Base-by-base conservation (phyloP, 64 coral and sea anemone species). In the Hydrozoanthus tunicans region DNA sequence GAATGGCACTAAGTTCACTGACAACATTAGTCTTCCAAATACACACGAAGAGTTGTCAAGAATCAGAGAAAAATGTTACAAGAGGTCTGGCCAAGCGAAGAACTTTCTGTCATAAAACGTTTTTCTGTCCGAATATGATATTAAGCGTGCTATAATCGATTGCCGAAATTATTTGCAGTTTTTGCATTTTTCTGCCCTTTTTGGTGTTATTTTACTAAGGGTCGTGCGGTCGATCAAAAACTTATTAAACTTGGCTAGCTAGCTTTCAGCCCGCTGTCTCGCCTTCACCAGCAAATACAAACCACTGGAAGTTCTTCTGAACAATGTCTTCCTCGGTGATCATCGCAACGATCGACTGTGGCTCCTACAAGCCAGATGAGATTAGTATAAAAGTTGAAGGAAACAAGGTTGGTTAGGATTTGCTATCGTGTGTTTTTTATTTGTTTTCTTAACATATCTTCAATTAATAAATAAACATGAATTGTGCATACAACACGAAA, bases 181-280 rank as follows among this genome's bases (percentile, higher is more conserved):
- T 86, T 86, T 32, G 43, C 66, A 86, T 86, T 86, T 86, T 86
- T 86, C n/a, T 86, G 83, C 83, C 83, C 83, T 86, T 86, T 86
- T 86, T 72, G 83, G 83, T 86, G 68, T 59, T 70, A 68, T 59
- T 20, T 1, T 9, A 72, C 20, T 59, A 73, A 23, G 54, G 83
- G 83, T 86, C 83, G 83, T 32, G 83, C 56, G 83, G 54, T 86
- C 67, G 65, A 85, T 53, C 7, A 71, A 23, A 58, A 63, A 12
- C 3, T 26, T 2, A 86, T 24, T 58, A 15, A 26, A 3, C 53
- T 20, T 54, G 66, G 27, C 55, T 24, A 43, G 6, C 56, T 75
- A 0, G 20, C 20, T 57, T 10, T 59, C 24, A 86, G 53, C 56
- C 72, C 7, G n/a, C 10, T 4, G 63, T 70, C 43, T 70, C 43